Conservation (phyloP, 2,888 invertebrate genomes). For the Agelastica alni region DNA sequence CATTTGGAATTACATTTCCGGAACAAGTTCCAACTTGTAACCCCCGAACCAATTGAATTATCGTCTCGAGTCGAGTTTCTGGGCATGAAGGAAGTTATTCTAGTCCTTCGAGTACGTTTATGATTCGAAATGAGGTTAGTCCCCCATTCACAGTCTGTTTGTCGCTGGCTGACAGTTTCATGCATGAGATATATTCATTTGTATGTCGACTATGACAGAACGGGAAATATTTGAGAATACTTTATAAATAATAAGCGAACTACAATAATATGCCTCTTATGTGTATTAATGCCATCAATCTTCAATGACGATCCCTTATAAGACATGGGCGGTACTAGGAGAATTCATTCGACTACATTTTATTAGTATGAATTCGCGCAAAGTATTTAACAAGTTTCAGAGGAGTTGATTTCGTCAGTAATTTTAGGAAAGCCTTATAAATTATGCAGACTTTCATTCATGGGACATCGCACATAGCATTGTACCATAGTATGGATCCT, state of each 20-base stretch:
- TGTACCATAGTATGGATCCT: too few species aligned
- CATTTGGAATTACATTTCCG: too few species aligned
- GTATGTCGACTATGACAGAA: conserved; percentile 17
- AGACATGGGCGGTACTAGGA: background rate
- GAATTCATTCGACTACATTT: conserved; percentile 1
- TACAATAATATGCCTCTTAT: conserved; percentile 17
- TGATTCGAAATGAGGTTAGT: conserved; percentile 21
- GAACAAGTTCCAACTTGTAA: background rate
- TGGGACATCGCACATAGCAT: too few species aligned
- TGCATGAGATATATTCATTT: conserved; percentile 25
- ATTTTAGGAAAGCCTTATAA: too few species aligned
- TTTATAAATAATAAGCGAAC: conserved; percentile 19
- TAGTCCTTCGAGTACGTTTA: background rate
- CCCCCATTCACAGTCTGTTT: conserved; percentile 19
- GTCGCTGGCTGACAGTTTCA: conserved; percentile 21
- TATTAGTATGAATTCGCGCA: too few species aligned
- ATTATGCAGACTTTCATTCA: too few species aligned
- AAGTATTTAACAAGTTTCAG: too few species aligned
- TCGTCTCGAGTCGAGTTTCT: background rate
- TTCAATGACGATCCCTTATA: conserved; percentile 1
- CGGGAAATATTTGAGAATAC: conserved; percentile 21
- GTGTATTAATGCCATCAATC: conserved; percentile 2
- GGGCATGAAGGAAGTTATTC: background rate
- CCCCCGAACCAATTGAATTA: background rate
- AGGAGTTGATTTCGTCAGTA: too few species aligned